Percentiles rank a stretch among this genome's conserved stretches.
These are phyloP conservation scores for Anagrus nilaparvatae DNA, from an alignment of 1,140 invertebrate species.

Conservation along the genomic window DNA sequence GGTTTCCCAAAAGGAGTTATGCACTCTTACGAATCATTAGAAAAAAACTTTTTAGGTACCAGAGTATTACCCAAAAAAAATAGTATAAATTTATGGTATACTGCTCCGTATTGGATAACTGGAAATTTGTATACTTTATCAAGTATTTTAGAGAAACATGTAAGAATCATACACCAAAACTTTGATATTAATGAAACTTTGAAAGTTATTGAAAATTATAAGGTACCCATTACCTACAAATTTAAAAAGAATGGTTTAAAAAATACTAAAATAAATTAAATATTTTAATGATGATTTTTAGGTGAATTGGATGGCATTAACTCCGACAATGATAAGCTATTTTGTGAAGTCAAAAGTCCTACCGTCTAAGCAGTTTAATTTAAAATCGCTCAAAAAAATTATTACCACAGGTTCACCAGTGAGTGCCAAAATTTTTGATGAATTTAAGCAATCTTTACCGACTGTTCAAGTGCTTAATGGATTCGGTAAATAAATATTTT, in stretches of 20 bases:
- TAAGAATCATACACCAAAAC: slow-evolving; percentile 12
- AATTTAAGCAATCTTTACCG: background rate
- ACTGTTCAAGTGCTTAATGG: background rate
- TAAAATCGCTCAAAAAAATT: slow-evolving; percentile 1
- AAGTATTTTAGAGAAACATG: background rate
- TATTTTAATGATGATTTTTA: slow-evolving; percentile 1
- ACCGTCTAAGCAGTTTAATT: slow-evolving; percentile 2
- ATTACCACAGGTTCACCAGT: slow-evolving; percentile 1
- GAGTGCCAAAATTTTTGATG: background rate
- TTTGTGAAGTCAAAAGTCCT: slow-evolving; percentile 4
- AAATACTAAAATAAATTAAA: background rate
- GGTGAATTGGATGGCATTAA: slow-evolving; percentile 1
- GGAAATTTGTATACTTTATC: slow-evolving; percentile 8
- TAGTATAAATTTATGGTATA: background rate
- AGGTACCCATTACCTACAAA: slow-evolving; percentile 13
- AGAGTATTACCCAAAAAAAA: background rate
- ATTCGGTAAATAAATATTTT: slow-evolving; percentile 8
- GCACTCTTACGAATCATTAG: slow-evolving; percentile 15
- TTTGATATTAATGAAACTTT: slow-evolving; percentile 18
- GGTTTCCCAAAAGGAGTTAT: slow-evolving; percentile 23
- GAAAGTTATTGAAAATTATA: slow-evolving; percentile 21
- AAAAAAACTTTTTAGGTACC: background rate
- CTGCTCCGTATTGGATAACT: slow-evolving; percentile 17
- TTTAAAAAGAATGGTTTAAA: too few relatives aligned
- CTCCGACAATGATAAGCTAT: background rate